A percentile compares a stretch with the other conserved stretches of the same genome.
Evolutionary conservation across 2,888 invertebrate genomes (phyloP).

Genomic region (Arge pagana): DNA sequence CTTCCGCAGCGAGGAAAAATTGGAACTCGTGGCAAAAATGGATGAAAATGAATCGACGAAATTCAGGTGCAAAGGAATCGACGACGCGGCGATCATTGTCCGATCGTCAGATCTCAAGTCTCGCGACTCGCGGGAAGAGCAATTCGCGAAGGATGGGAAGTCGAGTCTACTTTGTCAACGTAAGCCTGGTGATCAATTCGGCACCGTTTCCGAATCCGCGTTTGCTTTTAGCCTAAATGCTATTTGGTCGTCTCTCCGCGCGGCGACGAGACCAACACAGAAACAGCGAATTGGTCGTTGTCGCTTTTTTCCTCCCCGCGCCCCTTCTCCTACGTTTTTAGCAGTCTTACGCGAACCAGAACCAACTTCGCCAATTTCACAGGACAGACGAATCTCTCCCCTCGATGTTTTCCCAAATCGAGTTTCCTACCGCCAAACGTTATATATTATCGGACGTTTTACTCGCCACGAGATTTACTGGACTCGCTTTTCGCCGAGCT

Average conservation of each 20-base stretch:
- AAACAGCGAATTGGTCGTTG: conserved; percentile 32
- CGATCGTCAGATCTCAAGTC: too few species aligned
- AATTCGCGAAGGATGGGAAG: conserved; percentile 5
- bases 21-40: too few species aligned
- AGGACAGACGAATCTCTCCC: conserved; percentile 4
- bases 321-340: background rate
- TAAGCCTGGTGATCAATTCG: conserved; percentile 34
- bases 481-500: conserved; percentile 8
- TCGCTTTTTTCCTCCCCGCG: conserved; percentile 6
- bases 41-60: background rate
- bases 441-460: conserved; percentile 38
- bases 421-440: conserved; percentile 37
- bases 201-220: conserved; percentile 33
- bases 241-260: conserved; percentile 32
- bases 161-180: conserved; percentile 24
- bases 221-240: conserved; percentile 44
- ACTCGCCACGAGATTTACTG: conserved; percentile 4
- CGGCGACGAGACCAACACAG: too few species aligned
- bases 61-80: background rate
- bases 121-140: background rate
- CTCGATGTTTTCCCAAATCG: conserved; percentile 27
- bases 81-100: background rate
- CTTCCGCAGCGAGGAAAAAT: too few species aligned
- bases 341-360: background rate
- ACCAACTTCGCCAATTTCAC: conserved; percentile 6